Percentiles rank a stretch among this genome's conserved stretches.
phyloP scores from a whole-genome alignment of 2,888 invertebrate genomes.

The Oscheius sp. region DNA sequence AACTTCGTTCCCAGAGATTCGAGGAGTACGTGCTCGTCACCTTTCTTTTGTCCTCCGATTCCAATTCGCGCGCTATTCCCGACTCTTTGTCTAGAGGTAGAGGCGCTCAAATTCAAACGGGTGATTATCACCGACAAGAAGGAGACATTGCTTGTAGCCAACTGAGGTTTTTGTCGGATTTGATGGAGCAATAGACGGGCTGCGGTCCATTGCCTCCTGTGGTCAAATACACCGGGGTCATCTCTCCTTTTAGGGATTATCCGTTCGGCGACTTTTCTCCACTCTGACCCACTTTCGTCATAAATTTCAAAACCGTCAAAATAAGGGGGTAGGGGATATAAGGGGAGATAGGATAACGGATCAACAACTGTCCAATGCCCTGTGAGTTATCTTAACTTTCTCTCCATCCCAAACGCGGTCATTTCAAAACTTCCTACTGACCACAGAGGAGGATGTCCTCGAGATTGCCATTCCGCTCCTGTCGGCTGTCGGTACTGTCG shows the following conservation, averaged over 20 bases:
- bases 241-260: neutral
- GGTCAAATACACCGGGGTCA: neutral
- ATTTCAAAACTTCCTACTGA: no score
- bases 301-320: neutral
- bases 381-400: no score
- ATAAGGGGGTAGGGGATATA: no score
- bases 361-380: no score
- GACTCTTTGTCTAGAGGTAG: no score
- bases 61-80: no score
- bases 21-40: no score
- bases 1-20: no score
- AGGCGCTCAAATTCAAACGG: no score
- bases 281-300: conserved; percentile 6
- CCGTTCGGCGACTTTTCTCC: neutral
- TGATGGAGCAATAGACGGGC: neutral
- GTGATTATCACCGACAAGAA: neutral
- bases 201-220: conserved; percentile 7
- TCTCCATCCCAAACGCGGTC: no score
- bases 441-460: neutral
- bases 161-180: neutral
- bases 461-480: conserved; percentile 15
- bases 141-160: conserved; percentile 9
- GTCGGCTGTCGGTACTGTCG: conserved; percentile 20
- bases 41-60: no score
- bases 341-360: no score